Conservation (phyloP, 2,113 vertebrate genomes). For the Melierax canorus region DNA sequence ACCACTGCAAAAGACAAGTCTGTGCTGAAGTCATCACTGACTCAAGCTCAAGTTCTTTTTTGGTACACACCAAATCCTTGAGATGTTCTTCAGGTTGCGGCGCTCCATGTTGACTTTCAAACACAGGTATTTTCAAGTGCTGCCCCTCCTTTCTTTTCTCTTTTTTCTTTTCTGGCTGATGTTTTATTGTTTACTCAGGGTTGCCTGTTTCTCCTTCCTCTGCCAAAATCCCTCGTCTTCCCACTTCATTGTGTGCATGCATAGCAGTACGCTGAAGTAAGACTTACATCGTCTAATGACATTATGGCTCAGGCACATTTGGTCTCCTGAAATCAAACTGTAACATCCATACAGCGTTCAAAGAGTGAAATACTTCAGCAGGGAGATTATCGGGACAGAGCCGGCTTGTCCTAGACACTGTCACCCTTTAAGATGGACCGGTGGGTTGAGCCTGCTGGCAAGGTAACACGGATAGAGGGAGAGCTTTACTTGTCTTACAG, state of each 20-base stretch:
- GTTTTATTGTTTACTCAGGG: not conserved
- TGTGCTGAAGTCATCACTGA: not conserved
- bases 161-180: not conserved
- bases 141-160: not conserved
- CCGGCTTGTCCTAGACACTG: not conserved
- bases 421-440: not conserved
- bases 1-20: not conserved
- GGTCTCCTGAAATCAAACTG: not conserved
- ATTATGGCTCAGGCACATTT: fast-evolving
- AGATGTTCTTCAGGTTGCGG: not conserved
- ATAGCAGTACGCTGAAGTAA: not conserved
- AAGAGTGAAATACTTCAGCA: not conserved
- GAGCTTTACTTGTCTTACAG: not conserved
- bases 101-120: not conserved
- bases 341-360: not conserved
- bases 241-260: not conserved
- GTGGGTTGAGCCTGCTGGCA: not conserved
- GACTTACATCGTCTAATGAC: not conserved
- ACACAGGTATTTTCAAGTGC: not conserved
- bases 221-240: not conserved
- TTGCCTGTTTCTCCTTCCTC: not conserved
- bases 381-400: not conserved
- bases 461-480: not conserved
- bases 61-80: not conserved
- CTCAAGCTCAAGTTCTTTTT: not conserved